Conservation (phyloP, 30 jellyfish, hydroid and myxozoan genomes). For the Morbakka virulenta region DNA sequence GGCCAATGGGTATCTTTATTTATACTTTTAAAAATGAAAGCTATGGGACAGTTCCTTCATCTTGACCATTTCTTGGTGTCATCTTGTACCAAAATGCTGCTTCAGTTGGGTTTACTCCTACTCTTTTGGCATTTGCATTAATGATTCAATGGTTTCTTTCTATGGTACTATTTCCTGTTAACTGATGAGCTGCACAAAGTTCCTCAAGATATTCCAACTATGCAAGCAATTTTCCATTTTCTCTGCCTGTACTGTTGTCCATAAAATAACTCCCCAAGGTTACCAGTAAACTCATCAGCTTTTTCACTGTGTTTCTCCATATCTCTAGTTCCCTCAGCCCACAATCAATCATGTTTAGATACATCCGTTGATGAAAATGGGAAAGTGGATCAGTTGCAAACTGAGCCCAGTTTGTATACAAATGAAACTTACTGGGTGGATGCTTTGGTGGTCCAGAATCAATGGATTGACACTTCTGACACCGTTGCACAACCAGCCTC, state of each 20-base stretch:
- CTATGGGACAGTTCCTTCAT: too few species aligned
- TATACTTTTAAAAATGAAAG: too few species aligned
- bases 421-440: not conserved
- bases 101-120: not conserved
- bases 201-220: too few species aligned
- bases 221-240: too few species aligned
- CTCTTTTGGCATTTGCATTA: constrained; percentile 4
- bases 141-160: constrained; percentile 16
- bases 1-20: too few species aligned
- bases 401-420: constrained; percentile 1
- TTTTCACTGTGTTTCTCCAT: constrained; percentile 4
- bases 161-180: constrained; percentile 17
- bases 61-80: too few species aligned
- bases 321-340: constrained; percentile 15
- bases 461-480: constrained; percentile 5
- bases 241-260: constrained; percentile 23
- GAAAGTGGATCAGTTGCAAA: constrained; percentile 22
- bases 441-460: constrained; percentile 25
- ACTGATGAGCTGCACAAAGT: constrained; percentile 3
- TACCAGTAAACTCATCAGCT: too few species aligned
- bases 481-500: not conserved
- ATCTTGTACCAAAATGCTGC: constrained; percentile 7
- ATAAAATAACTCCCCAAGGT: too few species aligned
- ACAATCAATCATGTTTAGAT: constrained; percentile 13
- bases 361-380: too few species aligned